phyloP scores from a whole-genome alignment of 2,888 invertebrate species.

The Mesorhabditis sp. region DNA sequence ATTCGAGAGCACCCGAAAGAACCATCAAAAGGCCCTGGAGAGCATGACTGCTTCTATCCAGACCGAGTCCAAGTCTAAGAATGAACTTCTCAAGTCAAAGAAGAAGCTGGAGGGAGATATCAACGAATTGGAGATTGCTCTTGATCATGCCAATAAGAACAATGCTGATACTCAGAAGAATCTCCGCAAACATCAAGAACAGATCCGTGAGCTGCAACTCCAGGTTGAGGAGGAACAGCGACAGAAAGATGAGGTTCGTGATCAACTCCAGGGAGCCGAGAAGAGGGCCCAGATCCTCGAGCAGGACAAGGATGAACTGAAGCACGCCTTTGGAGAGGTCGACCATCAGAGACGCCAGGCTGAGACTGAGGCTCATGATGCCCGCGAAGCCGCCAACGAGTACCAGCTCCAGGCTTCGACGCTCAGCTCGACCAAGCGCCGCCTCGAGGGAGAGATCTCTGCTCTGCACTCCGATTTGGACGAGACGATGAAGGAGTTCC shows the following conservation, averaged over 20 bases:
- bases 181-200: conserved; percentile 50
- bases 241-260: conserved; percentile 85
- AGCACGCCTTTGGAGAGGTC: conserved; percentile 61
- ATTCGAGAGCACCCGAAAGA: conserved; percentile 84
- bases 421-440: conserved; percentile 58
- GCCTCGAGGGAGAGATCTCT: conserved; percentile 61
- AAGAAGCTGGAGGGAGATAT: conserved; percentile 83
- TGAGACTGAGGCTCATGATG: conserved; percentile 93
- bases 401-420: conserved; percentile 74
- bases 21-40: conserved; percentile 95
- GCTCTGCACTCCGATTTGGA: conserved; percentile 78
- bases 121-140: conserved; percentile 96
- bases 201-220: conserved; percentile 68
- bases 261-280: conserved; percentile 53
- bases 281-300: conserved; percentile 46
- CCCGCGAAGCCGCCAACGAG: conserved; percentile 95
- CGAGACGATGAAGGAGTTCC: conserved; percentile 95
- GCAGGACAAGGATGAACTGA: conserved; percentile 67
- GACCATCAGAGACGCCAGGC: conserved; percentile 88
- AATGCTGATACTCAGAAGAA: conserved; percentile 64
- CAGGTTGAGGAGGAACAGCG: conserved; percentile 87
- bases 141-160: conserved; percentile 94
- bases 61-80: conserved; percentile 70
- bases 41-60: conserved; percentile 98
- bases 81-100: conserved; percentile 95